Base-by-base conservation (phyloP, 2,113 vertebrate genomes). In the Psophia crepitans region DNA sequence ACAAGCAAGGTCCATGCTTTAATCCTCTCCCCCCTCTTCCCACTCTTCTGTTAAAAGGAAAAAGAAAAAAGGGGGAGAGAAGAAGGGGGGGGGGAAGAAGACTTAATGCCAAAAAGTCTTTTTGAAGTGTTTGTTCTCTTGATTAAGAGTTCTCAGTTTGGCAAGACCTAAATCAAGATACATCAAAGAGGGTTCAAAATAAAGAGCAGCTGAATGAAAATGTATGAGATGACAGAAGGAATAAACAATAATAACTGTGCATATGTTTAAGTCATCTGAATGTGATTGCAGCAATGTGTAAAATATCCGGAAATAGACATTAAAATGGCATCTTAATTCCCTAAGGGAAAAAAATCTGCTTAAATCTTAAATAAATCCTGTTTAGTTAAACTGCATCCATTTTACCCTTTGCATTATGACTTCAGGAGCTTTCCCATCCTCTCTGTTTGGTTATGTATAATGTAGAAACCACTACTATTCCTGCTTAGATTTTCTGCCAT, bases 131-230 rank as follows among this genome's bases (percentile, higher is more conserved):
- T 95, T 92, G 33, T 91, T 96, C 70, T 92, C 95, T 95, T 97
- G 92, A 97, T 97, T 96, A 96, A 96, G 90, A 86, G 76, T 95
- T 96, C 93, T 93, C 89, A 91, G 56, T 87, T 97, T 97, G 97
- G 96, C 97, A 97, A 96, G 93, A 94, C 93, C 96, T 97, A 96
- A 98, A 95, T 97, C 97, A 96, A 93, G 94, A 88, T 61, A 97
- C 91, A 97, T 98, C 96, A 97, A 97, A 98, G 97, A 93, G 21
- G 48, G 71, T 94, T 97, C 92, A 95, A 95, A 97, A 97, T 96
- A 95, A 97, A 95, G 96, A 97, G 93, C 96, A 97, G 96, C 82
- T 97, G 94, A 97, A 96, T 94, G 74, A 95, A 96, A 97, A 97
- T 94, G 53, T 89, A 97, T 93, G 94, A 97, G 91, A 97, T 77